Evolutionary conservation across 1,140 invertebrate species (phyloP).

Genomic region (Laupala kohalensis): DNA sequence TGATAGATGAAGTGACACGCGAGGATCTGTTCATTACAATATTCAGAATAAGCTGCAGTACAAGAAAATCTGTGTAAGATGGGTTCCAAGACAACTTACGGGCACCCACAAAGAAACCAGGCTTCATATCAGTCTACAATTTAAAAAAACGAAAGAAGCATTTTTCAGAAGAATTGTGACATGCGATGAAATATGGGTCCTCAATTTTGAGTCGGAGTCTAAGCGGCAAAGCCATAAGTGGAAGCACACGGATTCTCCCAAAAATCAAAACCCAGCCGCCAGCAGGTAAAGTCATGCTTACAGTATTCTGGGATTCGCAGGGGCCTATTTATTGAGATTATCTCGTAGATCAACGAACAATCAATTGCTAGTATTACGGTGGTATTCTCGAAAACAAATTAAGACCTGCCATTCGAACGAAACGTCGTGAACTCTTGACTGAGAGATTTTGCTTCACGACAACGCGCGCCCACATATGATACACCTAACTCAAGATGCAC

Average conservation of each 20-base stretch:
- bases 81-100: not conserved
- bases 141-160: not conserved
- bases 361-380: not conserved
- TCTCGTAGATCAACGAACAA: not conserved
- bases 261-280: not conserved
- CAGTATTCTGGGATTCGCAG: not conserved
- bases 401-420: not conserved
- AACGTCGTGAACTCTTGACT: not conserved
- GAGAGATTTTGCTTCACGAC: constrained; percentile 6
- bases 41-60: not conserved
- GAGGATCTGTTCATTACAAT: too few species aligned
- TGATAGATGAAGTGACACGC: too few species aligned
- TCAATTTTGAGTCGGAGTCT: not conserved
- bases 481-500: constrained; percentile 1
- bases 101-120: not conserved
- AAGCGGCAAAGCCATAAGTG: not conserved
- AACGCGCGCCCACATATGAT: constrained; percentile 7
- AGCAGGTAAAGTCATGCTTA: constrained; percentile 1
- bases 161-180: not conserved
- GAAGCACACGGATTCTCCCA: not conserved
- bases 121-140: not conserved
- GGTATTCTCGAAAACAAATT: constrained; percentile 11
- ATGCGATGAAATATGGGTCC: constrained; percentile 1
- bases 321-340: not conserved
- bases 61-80: not conserved